phyloP scores from a whole-genome alignment of 2,888 invertebrate species.

The Cryptus viduatorius region DNA sequence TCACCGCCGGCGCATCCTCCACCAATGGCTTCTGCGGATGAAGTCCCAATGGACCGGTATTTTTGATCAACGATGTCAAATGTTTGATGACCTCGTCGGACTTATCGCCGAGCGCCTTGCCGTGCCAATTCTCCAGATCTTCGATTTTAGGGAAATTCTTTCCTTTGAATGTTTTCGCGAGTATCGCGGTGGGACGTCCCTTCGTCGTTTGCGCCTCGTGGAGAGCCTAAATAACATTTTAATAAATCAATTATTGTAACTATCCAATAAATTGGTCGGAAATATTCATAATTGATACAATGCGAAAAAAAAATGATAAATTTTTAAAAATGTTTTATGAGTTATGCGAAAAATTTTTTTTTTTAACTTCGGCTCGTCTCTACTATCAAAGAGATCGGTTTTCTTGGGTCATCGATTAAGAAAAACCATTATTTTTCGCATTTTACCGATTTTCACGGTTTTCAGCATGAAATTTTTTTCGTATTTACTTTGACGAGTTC shows the following conservation, averaged over 20 bases:
- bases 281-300: background rate
- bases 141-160: slow-evolving; percentile 95
- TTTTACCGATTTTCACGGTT: too few species aligned
- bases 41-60: slow-evolving; percentile 88
- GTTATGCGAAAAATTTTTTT: too few species aligned
- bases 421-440: too few species aligned
- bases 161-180: slow-evolving; percentile 99
- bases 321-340: too few species aligned
- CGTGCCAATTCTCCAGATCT: slow-evolving; percentile 98
- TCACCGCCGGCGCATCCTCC: slow-evolving; percentile 90
- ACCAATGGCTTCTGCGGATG: slow-evolving; percentile 88
- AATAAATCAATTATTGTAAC: background rate
- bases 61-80: slow-evolving; percentile 89
- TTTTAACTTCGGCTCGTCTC: too few species aligned
- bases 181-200: slow-evolving; percentile 95
- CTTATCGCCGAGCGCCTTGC: slow-evolving; percentile 96
- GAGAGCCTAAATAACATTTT: slow-evolving; percentile 87
- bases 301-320: too few species aligned
- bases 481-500: slow-evolving; percentile 91
- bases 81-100: slow-evolving; percentile 89
- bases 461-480: background rate
- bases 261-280: background rate
- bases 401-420: too few species aligned
- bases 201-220: slow-evolving; percentile 91
- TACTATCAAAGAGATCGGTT: too few species aligned